Conservation (phyloP, 2,113 vertebrate species). For the Naja naja region DNA sequence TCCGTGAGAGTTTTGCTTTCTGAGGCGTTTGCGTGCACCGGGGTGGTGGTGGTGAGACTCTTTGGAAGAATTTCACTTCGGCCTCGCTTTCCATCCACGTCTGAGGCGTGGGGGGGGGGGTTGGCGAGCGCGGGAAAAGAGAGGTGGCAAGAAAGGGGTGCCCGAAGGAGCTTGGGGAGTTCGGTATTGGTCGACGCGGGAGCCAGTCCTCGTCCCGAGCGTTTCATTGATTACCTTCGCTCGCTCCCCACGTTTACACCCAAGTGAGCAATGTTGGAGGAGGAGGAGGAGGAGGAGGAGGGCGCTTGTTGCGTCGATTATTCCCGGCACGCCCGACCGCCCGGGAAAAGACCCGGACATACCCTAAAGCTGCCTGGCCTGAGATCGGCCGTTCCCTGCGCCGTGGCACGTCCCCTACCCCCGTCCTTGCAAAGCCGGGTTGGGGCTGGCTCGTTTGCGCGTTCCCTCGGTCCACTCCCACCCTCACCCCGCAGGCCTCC, state of each 20-base stretch:
- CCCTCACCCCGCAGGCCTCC: too few species aligned
- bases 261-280: background rate
- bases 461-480: conserved; percentile 5
- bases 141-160: background rate
- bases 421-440: background rate
- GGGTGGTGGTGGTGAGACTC: accelerated
- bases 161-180: background rate
- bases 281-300: background rate
- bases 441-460: conserved; percentile 21
- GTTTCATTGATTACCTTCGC: background rate
- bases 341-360: conserved; percentile 21
- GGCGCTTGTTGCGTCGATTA: background rate
- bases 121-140: background rate
- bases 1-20: background rate
- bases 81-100: background rate
- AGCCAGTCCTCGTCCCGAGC: background rate
- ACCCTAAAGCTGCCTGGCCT: conserved; percentile 24
- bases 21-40: background rate
- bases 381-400: conserved; percentile 44
- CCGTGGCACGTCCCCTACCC: conserved; percentile 31
- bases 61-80: background rate
- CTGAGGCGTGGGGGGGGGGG: too few species aligned
- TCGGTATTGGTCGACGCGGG: background rate
- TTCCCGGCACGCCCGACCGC: conserved; percentile 2
- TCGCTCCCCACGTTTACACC: background rate